A percentile compares a stretch with the other conserved stretches of the same genome.
These are phyloP conservation scores for Thamnophis sirtalis DNA, from an alignment of 2,113 vertebrate genomes.

Conservation along the genomic window DNA sequence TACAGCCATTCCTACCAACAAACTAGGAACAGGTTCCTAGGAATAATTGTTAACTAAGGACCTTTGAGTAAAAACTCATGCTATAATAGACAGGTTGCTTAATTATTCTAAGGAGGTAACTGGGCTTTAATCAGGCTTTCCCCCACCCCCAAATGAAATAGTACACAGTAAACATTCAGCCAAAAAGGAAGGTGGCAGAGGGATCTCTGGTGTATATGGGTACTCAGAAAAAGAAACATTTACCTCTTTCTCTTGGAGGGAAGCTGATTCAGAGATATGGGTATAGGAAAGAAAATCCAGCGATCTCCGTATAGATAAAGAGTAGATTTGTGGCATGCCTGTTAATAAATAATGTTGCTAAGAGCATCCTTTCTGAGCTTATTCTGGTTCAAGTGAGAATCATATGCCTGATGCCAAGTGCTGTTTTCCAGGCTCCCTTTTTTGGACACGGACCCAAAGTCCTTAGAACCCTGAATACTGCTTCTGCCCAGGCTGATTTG, in stretches of 20 bases:
- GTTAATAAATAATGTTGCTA: neutral
- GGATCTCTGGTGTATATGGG: neutral
- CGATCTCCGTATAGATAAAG: too few relatives aligned
- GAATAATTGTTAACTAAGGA: neutral
- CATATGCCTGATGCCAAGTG: accelerated
- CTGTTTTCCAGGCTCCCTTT: neutral
- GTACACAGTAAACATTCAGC: neutral
- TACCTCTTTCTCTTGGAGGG: neutral
- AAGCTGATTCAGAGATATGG: neutral
- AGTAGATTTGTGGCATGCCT: neutral
- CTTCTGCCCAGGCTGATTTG: neutral
- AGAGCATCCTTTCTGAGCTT: neutral
- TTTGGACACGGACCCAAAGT: neutral
- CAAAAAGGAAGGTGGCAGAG: neutral
- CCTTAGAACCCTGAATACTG: neutral
- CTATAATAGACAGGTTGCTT: neutral
- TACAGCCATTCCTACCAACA: neutral
- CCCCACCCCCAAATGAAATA: neutral
- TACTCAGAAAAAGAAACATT: neutral
- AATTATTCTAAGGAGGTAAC: neutral
- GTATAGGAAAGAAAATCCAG: neutral
- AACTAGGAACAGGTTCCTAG: neutral
- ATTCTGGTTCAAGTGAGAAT: accelerated
- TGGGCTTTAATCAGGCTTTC: neutral
- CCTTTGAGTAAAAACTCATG: neutral